Conservation (phyloP, 1,140 invertebrate species). For the Globodera rostochiensis region DNA sequence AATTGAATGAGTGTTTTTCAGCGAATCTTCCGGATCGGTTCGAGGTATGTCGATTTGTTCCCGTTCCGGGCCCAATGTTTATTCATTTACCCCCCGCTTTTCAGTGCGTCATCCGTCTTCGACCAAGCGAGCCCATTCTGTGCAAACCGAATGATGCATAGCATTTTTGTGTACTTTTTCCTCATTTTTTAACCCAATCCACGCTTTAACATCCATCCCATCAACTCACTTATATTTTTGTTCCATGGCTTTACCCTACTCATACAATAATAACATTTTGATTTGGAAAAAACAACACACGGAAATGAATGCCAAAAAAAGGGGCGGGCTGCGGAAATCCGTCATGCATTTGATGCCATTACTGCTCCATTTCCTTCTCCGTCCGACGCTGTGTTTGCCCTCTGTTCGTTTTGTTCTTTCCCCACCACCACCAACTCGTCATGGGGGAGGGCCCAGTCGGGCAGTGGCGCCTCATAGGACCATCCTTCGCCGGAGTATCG, state of each 20-base stretch:
- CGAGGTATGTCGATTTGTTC: neutral
- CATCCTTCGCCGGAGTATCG: conserved; percentile 56
- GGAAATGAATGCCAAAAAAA: too few relatives aligned
- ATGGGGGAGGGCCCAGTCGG: conserved; percentile 51
- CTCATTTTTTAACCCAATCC: too few relatives aligned
- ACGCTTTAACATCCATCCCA: too few relatives aligned
- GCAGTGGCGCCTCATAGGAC: conserved; percentile 52
- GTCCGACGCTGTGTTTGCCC: neutral
- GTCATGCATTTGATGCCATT: too few relatives aligned
- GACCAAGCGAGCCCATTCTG: neutral
- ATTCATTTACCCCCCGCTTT: too few relatives aligned
- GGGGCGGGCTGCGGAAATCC: too few relatives aligned
- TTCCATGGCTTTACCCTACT: too few relatives aligned
- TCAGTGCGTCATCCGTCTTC: neutral
- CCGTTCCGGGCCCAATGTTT: too few relatives aligned
- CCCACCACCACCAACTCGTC: conserved; percentile 4
- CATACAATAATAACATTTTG: too few relatives aligned
- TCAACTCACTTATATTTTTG: too few relatives aligned
- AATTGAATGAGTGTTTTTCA: neutral
- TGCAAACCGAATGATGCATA: neutral
- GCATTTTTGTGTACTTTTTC: too few relatives aligned
- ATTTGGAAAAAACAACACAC: too few relatives aligned
- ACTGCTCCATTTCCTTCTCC: neutral
- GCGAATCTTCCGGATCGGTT: neutral
- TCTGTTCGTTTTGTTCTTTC: neutral